Conservation (phyloP, 2,888 invertebrate species). For the Heteropelma amictum region DNA sequence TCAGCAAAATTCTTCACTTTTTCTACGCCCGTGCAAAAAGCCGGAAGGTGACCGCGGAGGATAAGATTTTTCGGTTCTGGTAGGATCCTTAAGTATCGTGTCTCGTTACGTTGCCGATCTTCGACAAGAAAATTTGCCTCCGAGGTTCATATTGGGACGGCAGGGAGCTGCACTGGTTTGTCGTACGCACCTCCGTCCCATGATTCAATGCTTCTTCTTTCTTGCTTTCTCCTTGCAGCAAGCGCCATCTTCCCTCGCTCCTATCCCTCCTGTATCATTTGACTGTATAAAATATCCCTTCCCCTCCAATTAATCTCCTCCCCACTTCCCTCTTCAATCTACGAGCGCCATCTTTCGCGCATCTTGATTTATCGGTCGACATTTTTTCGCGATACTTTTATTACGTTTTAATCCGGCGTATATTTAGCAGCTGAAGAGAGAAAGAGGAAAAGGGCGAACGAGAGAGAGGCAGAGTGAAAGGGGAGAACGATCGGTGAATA, state of each 20-base stretch:
- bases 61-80: slow-evolving; percentile 7
- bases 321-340: not conserved
- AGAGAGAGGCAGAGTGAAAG: not conserved
- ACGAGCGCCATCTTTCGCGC: slow-evolving; percentile 27
- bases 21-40: not conserved
- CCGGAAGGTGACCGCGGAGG: not conserved
- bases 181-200: not conserved
- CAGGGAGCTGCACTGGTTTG: slow-evolving; percentile 21
- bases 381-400: slow-evolving; percentile 70
- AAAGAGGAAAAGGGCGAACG: slow-evolving; percentile 9
- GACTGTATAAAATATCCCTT: not conserved
- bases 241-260: not conserved
- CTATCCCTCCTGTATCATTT: not conserved
- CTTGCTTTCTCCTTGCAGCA: not conserved
- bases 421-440: slow-evolving; percentile 57
- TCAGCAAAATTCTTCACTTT: not conserved
- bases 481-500: not conserved
- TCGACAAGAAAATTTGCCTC: slow-evolving; percentile 71
- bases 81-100: slow-evolving; percentile 49
- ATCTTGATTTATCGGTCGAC: slow-evolving; percentile 72
- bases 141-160: slow-evolving; percentile 57
- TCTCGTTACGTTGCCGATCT: slow-evolving; percentile 61
- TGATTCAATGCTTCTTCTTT: not conserved
- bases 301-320: not conserved
- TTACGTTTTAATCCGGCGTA: slow-evolving; percentile 70